Conservation (phyloP, 2,113 vertebrate species). For the Elephantulus edwardii region DNA sequence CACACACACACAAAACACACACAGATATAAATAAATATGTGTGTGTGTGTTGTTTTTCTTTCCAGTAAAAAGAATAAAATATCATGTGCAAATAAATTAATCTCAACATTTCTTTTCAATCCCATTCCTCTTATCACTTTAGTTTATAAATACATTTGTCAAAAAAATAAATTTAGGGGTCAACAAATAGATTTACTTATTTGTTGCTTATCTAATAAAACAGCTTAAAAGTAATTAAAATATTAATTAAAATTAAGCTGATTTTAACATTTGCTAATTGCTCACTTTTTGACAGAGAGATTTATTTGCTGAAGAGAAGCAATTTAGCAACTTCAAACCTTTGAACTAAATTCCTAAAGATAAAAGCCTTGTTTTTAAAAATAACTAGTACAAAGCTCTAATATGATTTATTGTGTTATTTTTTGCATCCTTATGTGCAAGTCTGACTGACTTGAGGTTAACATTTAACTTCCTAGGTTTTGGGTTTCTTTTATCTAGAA, state of each 20-base stretch:
- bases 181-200: slow-evolving; percentile 13
- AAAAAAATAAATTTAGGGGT: background rate
- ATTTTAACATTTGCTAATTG: slow-evolving; percentile 21
- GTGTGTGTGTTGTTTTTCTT: background rate
- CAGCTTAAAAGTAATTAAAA: slow-evolving; percentile 12
- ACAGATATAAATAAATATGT: too few relatives aligned
- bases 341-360: slow-evolving; percentile 1
- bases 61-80: background rate
- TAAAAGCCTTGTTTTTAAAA: background rate
- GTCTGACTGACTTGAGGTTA: background rate
- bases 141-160: background rate
- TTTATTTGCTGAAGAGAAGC: background rate
- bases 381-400: background rate
- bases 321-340: slow-evolving; percentile 10
- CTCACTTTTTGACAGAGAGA: slow-evolving; percentile 9
- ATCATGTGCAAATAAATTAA: background rate
- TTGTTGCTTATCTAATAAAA: background rate
- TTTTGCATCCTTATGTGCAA: background rate
- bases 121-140: slow-evolving; percentile 24
- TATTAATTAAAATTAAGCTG: slow-evolving; percentile 29
- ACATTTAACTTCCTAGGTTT: background rate
- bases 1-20: too few relatives aligned
- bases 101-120: background rate
- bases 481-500: background rate
- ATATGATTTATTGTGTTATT: background rate